A percentile compares a stretch with the other conserved stretches of the same genome.
These are phyloP conservation scores for Brenthis daphne DNA, from an alignment of 2,888 invertebrate species.

Conservation along the genomic window DNA sequence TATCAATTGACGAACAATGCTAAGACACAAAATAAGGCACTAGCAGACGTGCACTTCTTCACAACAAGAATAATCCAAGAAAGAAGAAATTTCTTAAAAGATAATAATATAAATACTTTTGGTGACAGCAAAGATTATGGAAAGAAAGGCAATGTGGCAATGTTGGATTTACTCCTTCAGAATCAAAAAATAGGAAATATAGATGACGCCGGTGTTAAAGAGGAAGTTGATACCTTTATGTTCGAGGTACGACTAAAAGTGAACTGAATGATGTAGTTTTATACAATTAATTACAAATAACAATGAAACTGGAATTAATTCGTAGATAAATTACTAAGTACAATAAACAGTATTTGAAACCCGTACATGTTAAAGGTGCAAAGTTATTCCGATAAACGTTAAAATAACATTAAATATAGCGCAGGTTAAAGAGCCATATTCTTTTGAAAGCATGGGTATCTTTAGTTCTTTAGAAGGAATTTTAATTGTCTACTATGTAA, in stretches of 20 bases:
- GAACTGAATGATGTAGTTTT: too few relatives aligned
- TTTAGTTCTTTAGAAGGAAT: too few relatives aligned
- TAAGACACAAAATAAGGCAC: constrained; percentile 21
- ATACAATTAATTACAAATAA: too few relatives aligned
- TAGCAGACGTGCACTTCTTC: constrained; percentile 36
- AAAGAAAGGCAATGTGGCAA: constrained; percentile 77
- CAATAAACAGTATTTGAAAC: too few relatives aligned
- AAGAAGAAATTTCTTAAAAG: constrained; percentile 38
- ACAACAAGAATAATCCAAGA: constrained; percentile 37
- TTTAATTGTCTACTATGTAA: too few relatives aligned
- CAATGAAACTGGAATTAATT: too few relatives aligned
- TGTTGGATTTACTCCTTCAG: constrained; percentile 84
- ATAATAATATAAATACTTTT: constrained; percentile 2
- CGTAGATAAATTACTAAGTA: too few relatives aligned
- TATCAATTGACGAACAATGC: constrained; percentile 17
- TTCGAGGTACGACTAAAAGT: constrained; percentile 2
- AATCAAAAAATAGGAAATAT: constrained; percentile 80
- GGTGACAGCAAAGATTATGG: constrained; percentile 44
- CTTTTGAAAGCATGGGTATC: too few relatives aligned
- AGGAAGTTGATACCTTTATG: constrained; percentile 69
- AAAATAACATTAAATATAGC: too few relatives aligned
- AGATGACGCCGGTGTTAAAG: constrained; percentile 82
- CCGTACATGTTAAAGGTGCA: too few relatives aligned
- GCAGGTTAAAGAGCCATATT: too few relatives aligned
- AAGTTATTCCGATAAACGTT: too few relatives aligned